Evolutionary conservation across 1,140 invertebrate species (phyloP).

Genomic region (Teleopsis dalmanni): DNA sequence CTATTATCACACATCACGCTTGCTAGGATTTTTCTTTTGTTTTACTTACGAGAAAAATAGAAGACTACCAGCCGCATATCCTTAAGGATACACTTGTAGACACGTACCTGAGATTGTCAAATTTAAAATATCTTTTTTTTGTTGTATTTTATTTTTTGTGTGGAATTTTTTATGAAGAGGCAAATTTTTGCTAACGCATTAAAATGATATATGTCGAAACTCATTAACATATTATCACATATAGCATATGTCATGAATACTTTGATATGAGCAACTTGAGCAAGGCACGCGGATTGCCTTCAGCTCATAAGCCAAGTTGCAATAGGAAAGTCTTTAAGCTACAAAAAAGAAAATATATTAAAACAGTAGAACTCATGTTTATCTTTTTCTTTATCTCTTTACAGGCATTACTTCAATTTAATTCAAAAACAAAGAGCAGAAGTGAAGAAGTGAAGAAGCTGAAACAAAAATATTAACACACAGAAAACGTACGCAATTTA

Average conservation of each 20-base stretch:
- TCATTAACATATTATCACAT: conserved; percentile 45
- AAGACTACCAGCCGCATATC: conserved; percentile 22
- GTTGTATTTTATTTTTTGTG: neutral
- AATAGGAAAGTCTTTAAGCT: neutral
- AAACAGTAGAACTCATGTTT: neutral
- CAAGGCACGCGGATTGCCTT: neutral
- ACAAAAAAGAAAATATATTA: conserved; percentile 1
- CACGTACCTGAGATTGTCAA: conserved; percentile 27
- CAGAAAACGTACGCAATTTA: neutral
- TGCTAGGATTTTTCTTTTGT: neutral
- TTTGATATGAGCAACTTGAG: conserved; percentile 16
- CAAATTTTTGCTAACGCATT: conserved; percentile 7
- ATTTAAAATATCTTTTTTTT: neutral
- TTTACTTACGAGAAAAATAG: neutral
- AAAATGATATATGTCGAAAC: conserved; percentile 42
- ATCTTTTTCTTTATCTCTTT: conserved; percentile 5
- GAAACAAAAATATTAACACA: neutral
- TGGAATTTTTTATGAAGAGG: neutral
- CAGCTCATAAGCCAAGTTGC: neutral
- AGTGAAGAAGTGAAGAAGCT: neutral
- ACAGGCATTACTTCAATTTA: conserved; percentile 1
- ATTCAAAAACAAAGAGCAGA: neutral
- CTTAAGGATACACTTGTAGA: conserved; percentile 39
- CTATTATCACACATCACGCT: conserved; percentile 43
- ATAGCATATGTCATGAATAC: conserved; percentile 41